A percentile compares a stretch with the other conserved stretches of the same genome.
Evolutionary conservation across 2,888 invertebrate genomes (phyloP).

Genomic region (Microctonus hyperodae): DNA sequence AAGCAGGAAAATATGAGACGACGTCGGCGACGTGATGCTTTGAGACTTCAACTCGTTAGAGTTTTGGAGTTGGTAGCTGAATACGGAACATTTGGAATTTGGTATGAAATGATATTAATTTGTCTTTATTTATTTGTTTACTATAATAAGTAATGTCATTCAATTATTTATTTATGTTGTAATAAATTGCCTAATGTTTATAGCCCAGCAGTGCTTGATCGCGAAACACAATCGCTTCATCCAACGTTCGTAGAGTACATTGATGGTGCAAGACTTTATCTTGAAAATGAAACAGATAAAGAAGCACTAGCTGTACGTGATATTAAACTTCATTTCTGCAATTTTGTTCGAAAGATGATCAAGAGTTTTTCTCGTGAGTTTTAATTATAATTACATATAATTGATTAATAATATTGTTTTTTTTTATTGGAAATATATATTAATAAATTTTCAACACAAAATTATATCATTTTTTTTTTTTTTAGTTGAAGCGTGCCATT

Average conservation of each 20-base stretch:
- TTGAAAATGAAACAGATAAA: conserved; percentile 94
- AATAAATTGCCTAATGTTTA: conserved; percentile 18
- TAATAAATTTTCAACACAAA: not conserved
- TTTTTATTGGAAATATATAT: not conserved
- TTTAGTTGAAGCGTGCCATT: conserved; percentile 86
- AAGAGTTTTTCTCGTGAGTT: conserved; percentile 89
- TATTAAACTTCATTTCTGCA: conserved; percentile 92
- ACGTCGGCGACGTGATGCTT: conserved; percentile 86
- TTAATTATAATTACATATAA: not conserved
- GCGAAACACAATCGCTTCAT: conserved; percentile 83
- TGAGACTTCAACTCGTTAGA: conserved; percentile 89
- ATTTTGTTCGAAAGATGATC: conserved; percentile 92
- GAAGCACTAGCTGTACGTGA: conserved; percentile 87
- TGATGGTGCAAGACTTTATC: conserved; percentile 88
- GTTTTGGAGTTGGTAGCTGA: conserved; percentile 93
- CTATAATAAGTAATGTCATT: no score
- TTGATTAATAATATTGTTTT: not conserved
- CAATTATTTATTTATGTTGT: conserved; percentile 11
- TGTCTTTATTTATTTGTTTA: not conserved
- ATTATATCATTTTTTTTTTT: no score
- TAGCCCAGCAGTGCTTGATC: conserved; percentile 84
- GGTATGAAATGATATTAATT: conserved; percentile 42
- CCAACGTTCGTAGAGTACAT: conserved; percentile 92
- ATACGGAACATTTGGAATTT: conserved; percentile 84
- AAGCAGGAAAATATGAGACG: conserved; percentile 97